These are phyloP conservation scores for Drosophila kambysellisi DNA, from an alignment of 2,888 invertebrate species.

Conservation along the genomic window DNA sequence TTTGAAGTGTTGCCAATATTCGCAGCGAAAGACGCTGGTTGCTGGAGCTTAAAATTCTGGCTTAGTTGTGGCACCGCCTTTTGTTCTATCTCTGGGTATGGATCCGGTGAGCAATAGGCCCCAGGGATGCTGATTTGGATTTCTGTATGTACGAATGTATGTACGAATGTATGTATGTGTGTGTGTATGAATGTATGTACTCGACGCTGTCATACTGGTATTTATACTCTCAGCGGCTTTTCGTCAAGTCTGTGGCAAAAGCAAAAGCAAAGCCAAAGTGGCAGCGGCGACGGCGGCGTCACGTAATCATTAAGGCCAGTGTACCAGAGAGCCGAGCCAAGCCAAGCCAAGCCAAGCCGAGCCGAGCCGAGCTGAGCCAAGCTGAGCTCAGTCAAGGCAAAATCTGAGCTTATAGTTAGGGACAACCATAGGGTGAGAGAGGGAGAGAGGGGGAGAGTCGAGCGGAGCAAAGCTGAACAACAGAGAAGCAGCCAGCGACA, in stretches of 20 bases:
- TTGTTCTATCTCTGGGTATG: constrained; percentile 9
- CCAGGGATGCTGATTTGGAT: constrained; percentile 6
- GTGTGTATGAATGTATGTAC: constrained; percentile 2
- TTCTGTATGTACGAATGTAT: background rate
- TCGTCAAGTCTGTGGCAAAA: constrained; percentile 44
- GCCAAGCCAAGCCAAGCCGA: constrained; percentile 7
- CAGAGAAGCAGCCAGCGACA: constrained; percentile 20
- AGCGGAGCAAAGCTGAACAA: background rate
- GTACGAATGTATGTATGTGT: background rate
- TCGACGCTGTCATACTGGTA: constrained; percentile 32
- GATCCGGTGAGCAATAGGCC: background rate
- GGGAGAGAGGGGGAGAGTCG: background rate
- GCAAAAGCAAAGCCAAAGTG: constrained; percentile 23
- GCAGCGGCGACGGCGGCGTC: constrained; percentile 53
- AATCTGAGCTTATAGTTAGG: constrained; percentile 14
- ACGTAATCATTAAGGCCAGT: constrained; percentile 66
- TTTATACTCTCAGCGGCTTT: constrained; percentile 33
- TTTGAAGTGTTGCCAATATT: constrained; percentile 40
- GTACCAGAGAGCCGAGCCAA: constrained; percentile 11
- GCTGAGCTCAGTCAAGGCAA: constrained; percentile 15
- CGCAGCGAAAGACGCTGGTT: background rate
- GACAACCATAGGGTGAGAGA: background rate
- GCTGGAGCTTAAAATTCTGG: constrained; percentile 7
- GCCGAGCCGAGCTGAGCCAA: constrained; percentile 3
- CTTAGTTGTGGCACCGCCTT: constrained; percentile 1